Evolutionary conservation across 2,888 invertebrate genomes (phyloP), one percentile per base, ranked within the genome.

Genomic region (Napeogenes sylphis): DNA sequence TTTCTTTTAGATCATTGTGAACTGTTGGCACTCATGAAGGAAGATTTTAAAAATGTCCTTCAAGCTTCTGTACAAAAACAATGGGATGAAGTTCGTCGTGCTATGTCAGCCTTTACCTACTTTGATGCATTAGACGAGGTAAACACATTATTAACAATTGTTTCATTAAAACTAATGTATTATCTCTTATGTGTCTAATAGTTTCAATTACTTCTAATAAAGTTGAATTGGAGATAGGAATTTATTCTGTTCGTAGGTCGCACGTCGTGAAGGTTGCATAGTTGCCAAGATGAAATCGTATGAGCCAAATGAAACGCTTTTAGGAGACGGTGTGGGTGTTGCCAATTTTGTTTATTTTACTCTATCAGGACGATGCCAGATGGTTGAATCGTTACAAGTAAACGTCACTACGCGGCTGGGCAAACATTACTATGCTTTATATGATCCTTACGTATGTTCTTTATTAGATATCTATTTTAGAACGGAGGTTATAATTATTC

Each of bases 211-310:
- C 30, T 30, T 51, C n/a, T 30, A 51, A 51, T 51, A 51, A 30
- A 51, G 12, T 51, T 30, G 51, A 51, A 51, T 51, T 51, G 51
- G 51, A 63, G 45, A 55, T 45, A 33, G 58, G 32, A 58, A 61
- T 45, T 54, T 55, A 55, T n/a, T 64, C 64, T 45, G 53, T 64
- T 59, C 62, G 45, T 71, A 91, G 91, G 87, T 92, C 2, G 88
- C 92, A 0, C 90, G 91, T 59, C 89, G 93, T 55, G 94, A 94
- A 79, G 93, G 93, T 72, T 94, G 94, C 71, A 93, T 94, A 70
- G 84, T 93, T 35, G 92, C 94, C 4, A 93, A 92, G 81, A 91
- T 93, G 75, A 92, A 91, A 73, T 79, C 89, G 2, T 94, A 87
- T 72, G 81, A 82, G 30, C 68, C 83, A 0, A 91, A 92, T 68